Evolutionary conservation across 1,140 invertebrate species (phyloP).

Genomic region (Goniozus legneri): DNA sequence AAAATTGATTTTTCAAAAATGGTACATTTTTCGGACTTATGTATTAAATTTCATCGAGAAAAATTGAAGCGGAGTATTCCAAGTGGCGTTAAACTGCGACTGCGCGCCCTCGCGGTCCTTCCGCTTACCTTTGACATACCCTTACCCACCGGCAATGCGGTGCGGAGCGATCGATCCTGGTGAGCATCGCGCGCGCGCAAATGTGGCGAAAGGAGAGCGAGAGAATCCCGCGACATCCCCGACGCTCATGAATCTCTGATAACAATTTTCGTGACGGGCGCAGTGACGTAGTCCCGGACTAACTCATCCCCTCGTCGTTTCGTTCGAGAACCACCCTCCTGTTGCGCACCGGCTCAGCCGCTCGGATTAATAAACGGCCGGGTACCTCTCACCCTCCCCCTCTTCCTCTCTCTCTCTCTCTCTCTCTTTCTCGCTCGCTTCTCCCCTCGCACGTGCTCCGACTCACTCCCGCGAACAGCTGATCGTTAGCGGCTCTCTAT

Average conservation of each 20-base stretch:
- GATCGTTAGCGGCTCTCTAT: not conserved
- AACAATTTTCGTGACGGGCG: not conserved
- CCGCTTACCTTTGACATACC: constrained; percentile 20
- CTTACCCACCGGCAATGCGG: constrained; percentile 18
- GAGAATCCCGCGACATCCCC: not conserved
- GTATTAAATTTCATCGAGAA: too few species aligned
- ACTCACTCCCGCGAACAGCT: not conserved
- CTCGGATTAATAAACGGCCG: too few species aligned
- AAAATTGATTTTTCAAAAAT: too few species aligned
- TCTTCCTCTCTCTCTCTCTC: not conserved
- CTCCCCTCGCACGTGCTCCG: too few species aligned
- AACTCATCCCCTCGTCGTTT: too few species aligned
- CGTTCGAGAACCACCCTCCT: too few species aligned
- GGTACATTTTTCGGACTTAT: too few species aligned
- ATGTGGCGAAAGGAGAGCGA: too few species aligned
- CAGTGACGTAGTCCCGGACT: not conserved
- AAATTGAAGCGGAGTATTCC: too few species aligned
- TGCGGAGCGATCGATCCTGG: constrained; percentile 5
- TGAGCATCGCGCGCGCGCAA: not conserved
- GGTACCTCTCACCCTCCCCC: too few species aligned
- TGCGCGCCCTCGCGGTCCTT: constrained; percentile 6
- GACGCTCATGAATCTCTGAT: not conserved
- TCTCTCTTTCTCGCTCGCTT: not conserved
- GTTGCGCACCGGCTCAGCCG: too few species aligned
- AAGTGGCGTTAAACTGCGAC: too few species aligned